phyloP scores from a whole-genome alignment of 2,888 invertebrate species.

The Lithodes maja region DNA sequence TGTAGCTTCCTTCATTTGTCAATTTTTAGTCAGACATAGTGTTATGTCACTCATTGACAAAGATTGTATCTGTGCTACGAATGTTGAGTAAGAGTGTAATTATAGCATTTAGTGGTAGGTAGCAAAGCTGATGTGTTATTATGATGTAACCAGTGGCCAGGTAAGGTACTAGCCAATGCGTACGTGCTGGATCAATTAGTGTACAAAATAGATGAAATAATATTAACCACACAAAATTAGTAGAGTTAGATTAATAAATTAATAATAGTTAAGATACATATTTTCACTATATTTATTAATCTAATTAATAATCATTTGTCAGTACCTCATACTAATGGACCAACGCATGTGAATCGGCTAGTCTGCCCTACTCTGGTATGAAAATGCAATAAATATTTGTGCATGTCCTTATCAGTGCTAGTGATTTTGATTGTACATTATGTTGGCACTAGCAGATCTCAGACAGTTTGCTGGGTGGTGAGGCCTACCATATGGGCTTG shows the following conservation, averaged over 20 bases:
- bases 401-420: not conserved
- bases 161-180: not conserved
- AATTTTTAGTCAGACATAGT: not conserved
- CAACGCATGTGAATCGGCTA: too few relatives aligned
- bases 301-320: too few relatives aligned
- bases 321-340: too few relatives aligned
- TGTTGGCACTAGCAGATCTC: not conserved
- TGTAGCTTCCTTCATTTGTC: not conserved
- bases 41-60: not conserved
- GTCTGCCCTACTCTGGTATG: not conserved
- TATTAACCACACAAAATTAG: too few relatives aligned
- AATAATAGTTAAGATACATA: too few relatives aligned
- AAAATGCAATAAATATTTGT: not conserved
- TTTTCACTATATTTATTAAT: too few relatives aligned
- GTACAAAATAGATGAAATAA: too few relatives aligned
- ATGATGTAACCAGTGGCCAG: not conserved
- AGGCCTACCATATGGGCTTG: not conserved
- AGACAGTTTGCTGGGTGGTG: conserved; percentile 1
- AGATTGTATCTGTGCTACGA: not conserved
- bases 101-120: not conserved
- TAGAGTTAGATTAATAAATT: too few relatives aligned
- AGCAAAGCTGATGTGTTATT: not conserved
- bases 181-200: too few relatives aligned
- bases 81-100: not conserved
- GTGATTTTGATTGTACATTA: not conserved